Evolutionary conservation across 2,797 vertebrate genomes (phyloP).

Genomic region (Parauchenoglanis punctatus): DNA sequence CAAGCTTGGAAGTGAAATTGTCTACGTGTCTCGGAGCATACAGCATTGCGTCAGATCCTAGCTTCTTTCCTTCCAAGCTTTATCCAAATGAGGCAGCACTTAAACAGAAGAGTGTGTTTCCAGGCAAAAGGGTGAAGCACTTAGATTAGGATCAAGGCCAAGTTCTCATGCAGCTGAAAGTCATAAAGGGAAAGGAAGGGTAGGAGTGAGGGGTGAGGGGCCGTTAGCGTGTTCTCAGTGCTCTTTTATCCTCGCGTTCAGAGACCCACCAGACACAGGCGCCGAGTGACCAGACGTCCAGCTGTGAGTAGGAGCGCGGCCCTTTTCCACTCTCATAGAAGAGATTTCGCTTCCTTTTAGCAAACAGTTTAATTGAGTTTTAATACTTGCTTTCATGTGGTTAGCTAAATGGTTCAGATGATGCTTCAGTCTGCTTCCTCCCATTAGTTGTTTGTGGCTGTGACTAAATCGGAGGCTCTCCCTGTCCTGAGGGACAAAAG

Average conservation of each 20-base stretch:
- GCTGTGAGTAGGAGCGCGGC: slow-evolving; percentile 46
- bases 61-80: slow-evolving; percentile 5
- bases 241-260: slow-evolving; percentile 45
- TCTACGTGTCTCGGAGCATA: not conserved
- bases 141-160: slow-evolving; percentile 8
- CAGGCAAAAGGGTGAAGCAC: not conserved
- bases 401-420: slow-evolving; percentile 14
- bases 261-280: slow-evolving; percentile 63
- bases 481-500: slow-evolving; percentile 3
- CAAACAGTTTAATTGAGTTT: slow-evolving; percentile 17
- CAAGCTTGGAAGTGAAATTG: not conserved
- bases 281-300: slow-evolving; percentile 31
- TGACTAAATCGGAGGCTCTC: not conserved
- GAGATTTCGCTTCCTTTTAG: slow-evolving; percentile 17
- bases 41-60: not conserved
- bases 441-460: slow-evolving; percentile 1
- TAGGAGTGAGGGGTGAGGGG: slow-evolving; percentile 14
- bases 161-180: slow-evolving; percentile 40
- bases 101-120: not conserved
- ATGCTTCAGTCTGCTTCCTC: not conserved
- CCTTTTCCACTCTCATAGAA: slow-evolving; percentile 19
- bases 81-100: slow-evolving; percentile 1
- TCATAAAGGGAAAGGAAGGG: slow-evolving; percentile 10
- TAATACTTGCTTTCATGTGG: slow-evolving; percentile 9
- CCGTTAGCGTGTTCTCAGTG: slow-evolving; percentile 25